Evolutionary conservation across 2,888 invertebrate genomes (phyloP).

Genomic region (Lepeophtheirus nordmannii): DNA sequence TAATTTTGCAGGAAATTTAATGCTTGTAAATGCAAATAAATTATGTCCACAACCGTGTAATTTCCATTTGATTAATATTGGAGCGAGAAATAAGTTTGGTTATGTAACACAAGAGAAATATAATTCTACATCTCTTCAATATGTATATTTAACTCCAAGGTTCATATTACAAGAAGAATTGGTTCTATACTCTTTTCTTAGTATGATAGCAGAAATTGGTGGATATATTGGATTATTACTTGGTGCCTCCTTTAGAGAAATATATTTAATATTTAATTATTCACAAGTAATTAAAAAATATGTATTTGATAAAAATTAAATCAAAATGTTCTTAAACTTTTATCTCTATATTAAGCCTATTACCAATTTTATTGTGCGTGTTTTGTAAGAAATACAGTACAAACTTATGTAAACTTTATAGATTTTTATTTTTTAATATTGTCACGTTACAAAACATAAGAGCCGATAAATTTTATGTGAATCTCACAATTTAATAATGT

Average conservation of each 20-base stretch:
- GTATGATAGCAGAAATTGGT: slow-evolving; percentile 5
- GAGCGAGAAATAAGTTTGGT: not conserved
- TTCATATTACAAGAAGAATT: not conserved
- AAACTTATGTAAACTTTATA: too few species aligned
- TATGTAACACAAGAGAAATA: not conserved
- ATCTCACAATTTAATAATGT: too few species aligned
- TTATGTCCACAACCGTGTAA: not conserved
- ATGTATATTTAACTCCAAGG: not conserved
- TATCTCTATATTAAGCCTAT: too few species aligned
- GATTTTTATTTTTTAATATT: too few species aligned
- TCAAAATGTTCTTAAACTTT: too few species aligned
- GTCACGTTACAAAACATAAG: too few species aligned
- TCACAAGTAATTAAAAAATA: too few species aligned
- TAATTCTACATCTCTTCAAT: not conserved
- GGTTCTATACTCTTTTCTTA: not conserved
- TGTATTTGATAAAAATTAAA: too few species aligned
- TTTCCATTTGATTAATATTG: not conserved
- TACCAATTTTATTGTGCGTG: too few species aligned
- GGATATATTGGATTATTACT: not conserved
- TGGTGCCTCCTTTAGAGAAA: not conserved
- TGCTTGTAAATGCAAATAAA: not conserved
- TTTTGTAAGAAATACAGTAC: too few species aligned
- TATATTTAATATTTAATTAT: not conserved
- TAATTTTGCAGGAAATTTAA: not conserved
- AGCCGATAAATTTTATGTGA: too few species aligned